phyloP scores from a whole-genome alignment of 30 jellyfish, hydroid and myxozoan genomes.

The Catostylus mosaicus region DNA sequence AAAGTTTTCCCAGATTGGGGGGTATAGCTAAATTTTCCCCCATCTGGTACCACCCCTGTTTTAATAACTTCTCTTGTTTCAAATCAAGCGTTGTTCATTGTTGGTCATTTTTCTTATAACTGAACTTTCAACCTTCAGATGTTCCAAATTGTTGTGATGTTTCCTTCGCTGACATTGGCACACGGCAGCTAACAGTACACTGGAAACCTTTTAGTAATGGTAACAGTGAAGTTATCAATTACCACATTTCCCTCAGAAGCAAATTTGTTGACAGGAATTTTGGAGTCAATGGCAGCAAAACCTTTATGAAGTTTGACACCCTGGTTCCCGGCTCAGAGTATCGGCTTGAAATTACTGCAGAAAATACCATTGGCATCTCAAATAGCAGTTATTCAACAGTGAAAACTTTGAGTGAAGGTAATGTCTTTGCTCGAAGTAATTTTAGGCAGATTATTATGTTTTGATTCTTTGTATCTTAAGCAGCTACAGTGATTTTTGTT shows the following conservation, averaged over 20 bases:
- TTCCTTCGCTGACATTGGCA: neutral
- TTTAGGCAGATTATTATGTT: neutral
- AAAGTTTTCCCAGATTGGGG: no score
- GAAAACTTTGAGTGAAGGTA: constrained; percentile 14
- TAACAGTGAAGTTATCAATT: constrained; percentile 3
- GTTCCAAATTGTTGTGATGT: constrained; percentile 27
- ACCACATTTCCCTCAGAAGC: neutral
- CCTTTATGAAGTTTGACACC: neutral
- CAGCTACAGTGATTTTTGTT: no score
- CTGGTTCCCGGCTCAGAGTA: constrained; percentile 8
- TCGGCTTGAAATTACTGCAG: constrained; percentile 14
- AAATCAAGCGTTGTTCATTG: no score
- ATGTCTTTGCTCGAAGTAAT: neutral
- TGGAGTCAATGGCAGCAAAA: neutral
- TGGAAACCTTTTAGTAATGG: constrained; percentile 29
- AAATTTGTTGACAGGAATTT: neutral
- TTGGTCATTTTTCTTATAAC: no score
- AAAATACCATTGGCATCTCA: constrained; percentile 29
- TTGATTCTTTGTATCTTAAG: neutral
- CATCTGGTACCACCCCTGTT: no score
- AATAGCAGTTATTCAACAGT: neutral
- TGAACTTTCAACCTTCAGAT: constrained; percentile 16
- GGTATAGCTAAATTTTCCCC: no score
- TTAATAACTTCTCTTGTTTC: no score
- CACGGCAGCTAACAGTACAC: neutral